Base-by-base conservation (phyloP, 2,797 vertebrate species). In the Schizopygopsis malacanthus region DNA sequence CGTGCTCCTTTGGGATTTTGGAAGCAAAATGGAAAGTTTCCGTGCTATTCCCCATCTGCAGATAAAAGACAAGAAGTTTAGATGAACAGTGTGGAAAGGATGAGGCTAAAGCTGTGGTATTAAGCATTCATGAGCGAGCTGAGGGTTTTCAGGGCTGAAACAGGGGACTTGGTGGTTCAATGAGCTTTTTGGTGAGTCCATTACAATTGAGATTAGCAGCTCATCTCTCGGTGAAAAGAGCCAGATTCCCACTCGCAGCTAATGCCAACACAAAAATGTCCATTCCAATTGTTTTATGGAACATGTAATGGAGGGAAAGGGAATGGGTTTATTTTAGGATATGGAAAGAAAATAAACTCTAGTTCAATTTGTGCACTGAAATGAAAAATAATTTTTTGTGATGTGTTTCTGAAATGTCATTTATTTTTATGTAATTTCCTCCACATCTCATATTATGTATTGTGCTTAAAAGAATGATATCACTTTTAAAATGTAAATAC, bases 1-100 rank as follows among this genome's bases (percentile, higher is more conserved):
- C 88, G 2, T 87, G 75, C 71, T 89, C 88, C 83, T 85, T 83
- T 9, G 83, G 84, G 75, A 89, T 85, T 70, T 63, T 89, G 83
- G 88, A 89, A 85, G 56, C n/a, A 71, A 89, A 89, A 28, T 43
- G 80, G 59, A 52, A 18, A 25, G 65, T 79, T 85, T 87, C 80
- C 6, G 86, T 83, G 81, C 80, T 78, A 77, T 89, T 85, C 83
- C 88, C 86, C 88, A 89, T 89, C 88, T 89, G 54, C 25, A 81
- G 43, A 77, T 33, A 67, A 78, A 37, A 73, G 37, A 65, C 18
- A 52, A 37, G 11, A 65, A 18, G 63, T 70, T 61, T 22, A 83
- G 80, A 79, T 39, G 28, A 50, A 61, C 33, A 63, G 4, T 18
- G 15, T 33, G 16, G 37, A 77, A 78, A 43, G 1, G 22, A 81